Percentiles rank a stretch among this genome's conserved stretches.
Conservation (phyloP, 2,113 vertebrate genomes). For the Chaetodon auriga region DNA sequence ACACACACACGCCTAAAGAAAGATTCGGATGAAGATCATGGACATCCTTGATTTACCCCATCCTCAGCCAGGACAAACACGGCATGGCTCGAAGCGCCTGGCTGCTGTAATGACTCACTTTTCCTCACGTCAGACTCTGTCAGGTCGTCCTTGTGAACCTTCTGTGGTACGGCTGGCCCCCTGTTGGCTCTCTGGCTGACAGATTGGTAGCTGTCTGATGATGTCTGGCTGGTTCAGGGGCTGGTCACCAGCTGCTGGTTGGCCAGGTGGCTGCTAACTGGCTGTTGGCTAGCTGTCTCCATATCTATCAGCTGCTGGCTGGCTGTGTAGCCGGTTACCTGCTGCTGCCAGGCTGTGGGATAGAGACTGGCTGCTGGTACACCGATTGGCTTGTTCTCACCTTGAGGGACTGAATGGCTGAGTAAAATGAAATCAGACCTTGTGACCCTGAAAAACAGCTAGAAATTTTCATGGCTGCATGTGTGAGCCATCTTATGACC, state of each 20-base stretch:
- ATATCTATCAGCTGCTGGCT: slow-evolving; percentile 47
- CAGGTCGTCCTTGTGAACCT: slow-evolving; percentile 47
- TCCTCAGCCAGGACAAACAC: slow-evolving; percentile 2
- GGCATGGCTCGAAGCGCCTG: neutral
- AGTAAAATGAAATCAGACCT: slow-evolving; percentile 27
- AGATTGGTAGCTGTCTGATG: slow-evolving; percentile 48
- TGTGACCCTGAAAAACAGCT: slow-evolving; percentile 23
- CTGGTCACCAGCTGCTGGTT: slow-evolving; percentile 54
- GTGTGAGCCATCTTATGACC: neutral
- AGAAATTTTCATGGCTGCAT: neutral
- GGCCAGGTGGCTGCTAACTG: slow-evolving; percentile 67
- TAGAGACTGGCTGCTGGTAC: slow-evolving; percentile 33
- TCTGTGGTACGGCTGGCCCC: slow-evolving; percentile 16
- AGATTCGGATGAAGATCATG: neutral
- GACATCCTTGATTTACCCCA: neutral
- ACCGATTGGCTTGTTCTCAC: slow-evolving; percentile 29
- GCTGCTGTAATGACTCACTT: neutral
- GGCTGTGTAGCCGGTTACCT: slow-evolving; percentile 34
- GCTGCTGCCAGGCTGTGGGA: slow-evolving; percentile 38
- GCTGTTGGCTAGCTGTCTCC: slow-evolving; percentile 44
- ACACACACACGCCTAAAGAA: neutral
- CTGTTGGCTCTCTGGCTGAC: slow-evolving; percentile 42
- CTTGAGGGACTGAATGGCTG: slow-evolving; percentile 7
- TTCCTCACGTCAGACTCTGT: slow-evolving; percentile 18
- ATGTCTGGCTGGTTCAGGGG: slow-evolving; percentile 42